Base-by-base conservation (phyloP, 2,888 invertebrate species). In the Pandemis cinnamomeana region DNA sequence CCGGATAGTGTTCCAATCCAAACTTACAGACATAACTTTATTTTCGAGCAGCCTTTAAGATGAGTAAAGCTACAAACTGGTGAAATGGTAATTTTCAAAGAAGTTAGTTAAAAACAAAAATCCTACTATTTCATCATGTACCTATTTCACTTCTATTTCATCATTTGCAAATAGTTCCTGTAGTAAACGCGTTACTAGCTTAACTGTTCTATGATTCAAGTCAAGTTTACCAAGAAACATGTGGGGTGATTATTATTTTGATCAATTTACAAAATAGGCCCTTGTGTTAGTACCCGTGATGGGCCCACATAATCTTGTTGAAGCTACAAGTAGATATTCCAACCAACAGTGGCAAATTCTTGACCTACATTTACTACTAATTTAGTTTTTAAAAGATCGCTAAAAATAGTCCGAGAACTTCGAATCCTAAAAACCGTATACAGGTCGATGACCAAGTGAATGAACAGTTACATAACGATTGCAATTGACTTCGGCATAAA, bases 381-480 rank as follows among this genome's bases (percentile, higher is more conserved):
- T 11, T 58, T 27, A 51, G 51, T 58, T 58, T 36, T 27, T 20
- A 58, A 20, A 20, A 20, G 8, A 1, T 8, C 20, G 20, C 55
- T 4, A 55, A 55, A 15, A 15, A 0, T 55, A 55, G 55, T 2
- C 10, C 20, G 55, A 55, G 20, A 55, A n/a, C 7, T 53, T n/a
- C 13, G n/a, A 10, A 5, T 11, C 53, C n/a, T 11, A 15, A 7
- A 27, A 58, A 11, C 11, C 10, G 10, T n/a, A n/a, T n/a, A 2
- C 15, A 63, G 73, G 73, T 73, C 69, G 51, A 60, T 69, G 71
- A 67, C 71, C 70, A 67, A 66, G 7, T 51, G 13, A 71, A 66
- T 48, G 15, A 70, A 66, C 60, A 70, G 61, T 74, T 74, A 46
- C 74, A 74, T 74, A 70, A 74, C 61, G 15, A n/a, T 51, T 7